A percentile compares a stretch with the other conserved stretches of the same genome.
phyloP scores from a whole-genome alignment of 2,797 vertebrate genomes.

The Lates japonicus region DNA sequence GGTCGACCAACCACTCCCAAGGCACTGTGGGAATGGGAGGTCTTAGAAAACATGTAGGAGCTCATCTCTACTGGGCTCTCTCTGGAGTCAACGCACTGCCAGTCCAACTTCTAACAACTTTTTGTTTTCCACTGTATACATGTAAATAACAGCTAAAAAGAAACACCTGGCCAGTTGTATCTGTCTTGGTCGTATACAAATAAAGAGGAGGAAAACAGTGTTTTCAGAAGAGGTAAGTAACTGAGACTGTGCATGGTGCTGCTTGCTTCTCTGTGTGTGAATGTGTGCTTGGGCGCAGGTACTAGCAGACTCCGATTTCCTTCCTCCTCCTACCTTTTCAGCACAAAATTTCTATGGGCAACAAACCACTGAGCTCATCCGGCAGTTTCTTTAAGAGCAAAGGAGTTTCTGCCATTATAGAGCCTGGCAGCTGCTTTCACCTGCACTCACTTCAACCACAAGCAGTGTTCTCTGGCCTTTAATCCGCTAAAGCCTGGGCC shows the following conservation, averaged over 20 bases:
- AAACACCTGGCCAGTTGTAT: conserved; percentile 8
- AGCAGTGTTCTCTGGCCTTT: neutral
- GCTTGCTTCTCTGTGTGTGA: conserved; percentile 33
- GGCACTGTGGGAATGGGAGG: conserved; percentile 70
- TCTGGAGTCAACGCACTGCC: conserved; percentile 14
- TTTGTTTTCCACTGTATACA: conserved; percentile 43
- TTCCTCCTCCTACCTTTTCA: conserved; percentile 21
- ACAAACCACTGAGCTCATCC: conserved; percentile 50
- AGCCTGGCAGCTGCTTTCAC: conserved; percentile 34
- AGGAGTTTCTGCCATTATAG: conserved; percentile 4
- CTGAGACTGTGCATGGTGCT: conserved; percentile 56
- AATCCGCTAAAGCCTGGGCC: neutral
- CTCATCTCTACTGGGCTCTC: conserved; percentile 1
- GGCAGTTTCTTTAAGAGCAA: conserved; percentile 42
- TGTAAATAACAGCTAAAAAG: conserved; percentile 26
- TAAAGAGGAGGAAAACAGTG: neutral
- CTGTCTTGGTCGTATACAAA: conserved; percentile 36
- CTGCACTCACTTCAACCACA: conserved; percentile 16
- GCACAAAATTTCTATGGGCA: conserved; percentile 45
- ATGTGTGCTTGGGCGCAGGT: conserved; percentile 26
- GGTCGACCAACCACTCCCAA: conserved; percentile 66
- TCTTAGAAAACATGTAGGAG: conserved; percentile 33
- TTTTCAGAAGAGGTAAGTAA: conserved; percentile 24
- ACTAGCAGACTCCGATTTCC: conserved; percentile 24
- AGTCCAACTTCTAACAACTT: conserved; percentile 18